phyloP scores from a whole-genome alignment of 1,140 invertebrate genomes.

The Lepeophtheirus salmonis region DNA sequence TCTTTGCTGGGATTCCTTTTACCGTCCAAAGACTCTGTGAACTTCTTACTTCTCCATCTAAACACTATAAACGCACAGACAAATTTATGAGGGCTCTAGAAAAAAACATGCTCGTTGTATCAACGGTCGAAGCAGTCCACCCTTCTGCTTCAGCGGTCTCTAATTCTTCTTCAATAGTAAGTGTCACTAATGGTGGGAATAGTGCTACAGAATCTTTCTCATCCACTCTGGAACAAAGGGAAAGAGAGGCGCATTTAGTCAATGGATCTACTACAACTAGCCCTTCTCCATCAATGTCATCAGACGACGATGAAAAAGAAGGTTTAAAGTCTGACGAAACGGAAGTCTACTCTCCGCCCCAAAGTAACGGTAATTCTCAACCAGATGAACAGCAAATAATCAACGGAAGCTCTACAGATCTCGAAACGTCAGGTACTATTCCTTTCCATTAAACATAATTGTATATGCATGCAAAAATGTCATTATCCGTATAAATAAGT shows the following conservation, averaged over 20 bases:
- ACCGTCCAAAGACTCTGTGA: constrained; percentile 90
- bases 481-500: not conserved
- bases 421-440: not conserved
- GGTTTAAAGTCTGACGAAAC: not conserved
- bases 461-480: not conserved
- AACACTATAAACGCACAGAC: constrained; percentile 75
- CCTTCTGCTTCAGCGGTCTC: not conserved
- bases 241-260: not conserved
- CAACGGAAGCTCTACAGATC: not conserved
- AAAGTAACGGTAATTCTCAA: not conserved
- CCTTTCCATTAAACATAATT: not conserved
- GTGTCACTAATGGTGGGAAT: not conserved
- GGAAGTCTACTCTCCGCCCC: not conserved
- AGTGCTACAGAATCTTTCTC: not conserved
- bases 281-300: no score
- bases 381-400: not conserved
- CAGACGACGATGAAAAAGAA: not conserved
- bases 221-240: not conserved
- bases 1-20: constrained; percentile 55
- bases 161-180: not conserved
- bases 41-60: constrained; percentile 65
- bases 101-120: constrained; percentile 84
- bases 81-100: constrained; percentile 88
- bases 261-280: no score
- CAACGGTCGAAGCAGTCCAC: constrained; percentile 50